Evolutionary conservation across 2,113 vertebrate species (phyloP).

Genomic region (Manacus vitellinus): DNA sequence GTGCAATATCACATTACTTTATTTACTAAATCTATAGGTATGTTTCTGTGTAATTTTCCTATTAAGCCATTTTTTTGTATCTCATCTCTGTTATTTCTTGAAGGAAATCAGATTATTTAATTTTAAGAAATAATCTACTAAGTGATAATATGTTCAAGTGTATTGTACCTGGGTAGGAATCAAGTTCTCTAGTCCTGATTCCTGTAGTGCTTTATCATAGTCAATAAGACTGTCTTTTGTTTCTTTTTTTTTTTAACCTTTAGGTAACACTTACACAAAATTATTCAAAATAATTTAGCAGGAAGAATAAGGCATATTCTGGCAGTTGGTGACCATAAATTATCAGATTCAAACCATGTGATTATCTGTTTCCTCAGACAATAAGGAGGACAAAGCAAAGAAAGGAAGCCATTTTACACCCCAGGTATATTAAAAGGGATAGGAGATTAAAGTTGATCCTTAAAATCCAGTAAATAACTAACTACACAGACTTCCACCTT

Average conservation of each 20-base stretch:
- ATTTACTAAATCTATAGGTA: not conserved
- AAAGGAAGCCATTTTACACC: not conserved
- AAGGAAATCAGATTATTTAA: not conserved
- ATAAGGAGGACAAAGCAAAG: not conserved
- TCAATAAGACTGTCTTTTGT: not conserved
- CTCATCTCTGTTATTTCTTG: not conserved
- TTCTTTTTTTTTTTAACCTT: not conserved
- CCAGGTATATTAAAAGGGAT: not conserved
- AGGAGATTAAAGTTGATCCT: not conserved
- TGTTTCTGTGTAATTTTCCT: not conserved
- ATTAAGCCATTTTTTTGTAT: not conserved
- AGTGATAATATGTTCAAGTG: not conserved
- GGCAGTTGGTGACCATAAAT: not conserved
- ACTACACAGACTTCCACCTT: fast-evolving
- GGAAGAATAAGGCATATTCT: not conserved
- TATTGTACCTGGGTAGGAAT: not conserved
- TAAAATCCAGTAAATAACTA: not conserved
- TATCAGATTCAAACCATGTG: not conserved
- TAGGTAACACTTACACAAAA: not conserved
- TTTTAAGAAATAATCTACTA: not conserved
- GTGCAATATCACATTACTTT: not conserved
- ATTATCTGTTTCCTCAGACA: not conserved
- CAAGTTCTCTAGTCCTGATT: not conserved
- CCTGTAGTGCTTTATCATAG: not conserved
- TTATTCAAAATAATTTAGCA: not conserved